Conservation (phyloP, 2,888 invertebrate genomes). For the Blastobasis lacticolella region DNA sequence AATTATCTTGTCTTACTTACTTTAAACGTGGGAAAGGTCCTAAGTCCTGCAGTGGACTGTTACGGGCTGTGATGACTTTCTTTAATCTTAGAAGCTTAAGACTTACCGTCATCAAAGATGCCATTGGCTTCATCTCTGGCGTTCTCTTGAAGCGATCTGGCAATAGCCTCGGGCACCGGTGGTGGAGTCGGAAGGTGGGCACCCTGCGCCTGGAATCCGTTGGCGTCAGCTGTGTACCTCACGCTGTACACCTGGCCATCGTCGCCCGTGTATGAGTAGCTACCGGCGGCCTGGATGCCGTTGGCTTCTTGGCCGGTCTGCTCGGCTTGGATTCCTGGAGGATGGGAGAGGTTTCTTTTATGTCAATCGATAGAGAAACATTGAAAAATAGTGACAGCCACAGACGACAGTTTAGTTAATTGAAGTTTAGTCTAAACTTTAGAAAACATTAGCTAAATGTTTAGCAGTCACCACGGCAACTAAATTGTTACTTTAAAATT, state of each 20-base stretch:
- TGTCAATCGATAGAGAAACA: no score
- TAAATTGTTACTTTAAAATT: no score
- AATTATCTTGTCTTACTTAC: no score
- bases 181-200: slow-evolving; percentile 75
- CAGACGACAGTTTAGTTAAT: no score
- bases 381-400: no score
- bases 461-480: no score
- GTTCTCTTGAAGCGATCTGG: slow-evolving; percentile 63
- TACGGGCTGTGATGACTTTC: no score
- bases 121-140: slow-evolving; percentile 71
- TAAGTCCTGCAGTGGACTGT: no score
- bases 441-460: no score
- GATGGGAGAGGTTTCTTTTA: not conserved
- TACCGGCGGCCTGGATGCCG: slow-evolving; percentile 70
- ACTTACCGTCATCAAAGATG: slow-evolving; percentile 64
- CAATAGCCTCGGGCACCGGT: slow-evolving; percentile 73
- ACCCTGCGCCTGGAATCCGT: slow-evolving; percentile 67
- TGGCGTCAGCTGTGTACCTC: slow-evolving; percentile 55
- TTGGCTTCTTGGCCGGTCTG: slow-evolving; percentile 53
- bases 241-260: slow-evolving; percentile 74
- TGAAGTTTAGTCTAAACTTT: no score
- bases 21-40: no score
- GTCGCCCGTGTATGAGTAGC: slow-evolving; percentile 75
- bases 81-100: not conserved
- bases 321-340: slow-evolving; percentile 57